These are phyloP conservation scores for Encarsia formosa DNA, from an alignment of 2,888 invertebrate genomes.

Conservation along the genomic window DNA sequence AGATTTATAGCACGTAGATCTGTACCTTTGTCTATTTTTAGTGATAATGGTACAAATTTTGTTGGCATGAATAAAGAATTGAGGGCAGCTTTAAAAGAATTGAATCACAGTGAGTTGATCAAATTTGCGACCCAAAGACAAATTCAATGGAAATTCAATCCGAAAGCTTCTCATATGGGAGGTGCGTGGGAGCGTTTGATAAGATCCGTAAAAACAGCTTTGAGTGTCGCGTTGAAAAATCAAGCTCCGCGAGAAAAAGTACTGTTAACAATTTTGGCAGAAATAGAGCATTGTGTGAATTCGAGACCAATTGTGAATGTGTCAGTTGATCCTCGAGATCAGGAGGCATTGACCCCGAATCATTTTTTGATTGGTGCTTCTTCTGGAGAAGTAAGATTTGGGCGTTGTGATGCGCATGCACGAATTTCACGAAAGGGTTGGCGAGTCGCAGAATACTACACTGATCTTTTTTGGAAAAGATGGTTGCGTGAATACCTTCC, in stretches of 20 bases:
- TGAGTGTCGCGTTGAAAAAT: no score
- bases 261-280: constrained; percentile 9
- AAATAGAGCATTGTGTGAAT: constrained; percentile 6
- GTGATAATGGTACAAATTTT: constrained; percentile 14
- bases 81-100: neutral
- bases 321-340: neutral
- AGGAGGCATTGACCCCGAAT: constrained; percentile 10
- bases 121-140: no score
- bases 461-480: no score
- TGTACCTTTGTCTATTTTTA: constrained; percentile 20
- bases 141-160: constrained; percentile 17
- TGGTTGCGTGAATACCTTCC: constrained; percentile 14
- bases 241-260: constrained; percentile 8
- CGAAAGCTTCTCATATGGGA: constrained; percentile 8
- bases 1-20: constrained; percentile 29
- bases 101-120: no score
- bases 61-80: neutral
- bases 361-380: constrained; percentile 12
- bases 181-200: no score
- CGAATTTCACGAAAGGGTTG: constrained; percentile 9
- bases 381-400: neutral
- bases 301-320: constrained; percentile 11
- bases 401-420: neutral
- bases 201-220: no score
- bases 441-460: constrained; percentile 4